A percentile compares a stretch with the other conserved stretches of the same genome.
Conservation (phyloP, 1,140 invertebrate species). For the Scaptomyza graminum region DNA sequence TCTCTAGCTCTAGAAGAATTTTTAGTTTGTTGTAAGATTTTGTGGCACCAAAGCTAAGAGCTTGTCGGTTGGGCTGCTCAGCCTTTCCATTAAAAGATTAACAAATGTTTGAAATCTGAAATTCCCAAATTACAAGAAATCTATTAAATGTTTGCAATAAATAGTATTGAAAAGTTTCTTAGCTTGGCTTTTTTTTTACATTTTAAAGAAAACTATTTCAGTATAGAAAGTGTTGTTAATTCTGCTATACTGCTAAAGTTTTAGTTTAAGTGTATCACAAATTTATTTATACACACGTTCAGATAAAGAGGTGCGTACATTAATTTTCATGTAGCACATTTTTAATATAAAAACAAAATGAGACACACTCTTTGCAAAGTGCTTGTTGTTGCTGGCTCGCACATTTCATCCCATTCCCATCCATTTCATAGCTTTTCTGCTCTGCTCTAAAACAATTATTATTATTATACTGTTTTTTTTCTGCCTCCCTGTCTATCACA, state of each 20-base stretch:
- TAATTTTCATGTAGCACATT: slow-evolving; percentile 10
- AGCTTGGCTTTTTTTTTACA: neutral
- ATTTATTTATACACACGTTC: neutral
- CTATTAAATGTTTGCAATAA: neutral
- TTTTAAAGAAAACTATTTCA: too few species aligned
- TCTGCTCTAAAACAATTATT: slow-evolving; percentile 26
- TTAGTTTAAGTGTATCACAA: neutral
- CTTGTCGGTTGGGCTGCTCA: slow-evolving; percentile 23
- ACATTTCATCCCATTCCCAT: neutral
- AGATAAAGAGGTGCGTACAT: neutral
- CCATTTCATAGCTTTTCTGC: neutral
- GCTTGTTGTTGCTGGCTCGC: slow-evolving; percentile 16
- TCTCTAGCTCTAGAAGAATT: slow-evolving; percentile 26
- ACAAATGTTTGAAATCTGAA: neutral
- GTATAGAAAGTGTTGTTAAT: too few species aligned
- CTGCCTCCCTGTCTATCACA: neutral
- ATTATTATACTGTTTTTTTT: slow-evolving; percentile 14
- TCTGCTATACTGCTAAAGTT: too few species aligned
- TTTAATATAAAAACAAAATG: too few species aligned
- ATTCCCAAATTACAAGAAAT: neutral
- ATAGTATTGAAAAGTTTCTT: neutral
- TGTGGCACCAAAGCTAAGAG: slow-evolving; percentile 34
- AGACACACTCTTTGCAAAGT: slow-evolving; percentile 16
- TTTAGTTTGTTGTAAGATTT: slow-evolving; percentile 12
- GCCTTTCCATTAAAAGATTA: slow-evolving; percentile 8